phyloP scores from a whole-genome alignment of 2,888 invertebrate genomes.

The Ferrisia virgata region DNA sequence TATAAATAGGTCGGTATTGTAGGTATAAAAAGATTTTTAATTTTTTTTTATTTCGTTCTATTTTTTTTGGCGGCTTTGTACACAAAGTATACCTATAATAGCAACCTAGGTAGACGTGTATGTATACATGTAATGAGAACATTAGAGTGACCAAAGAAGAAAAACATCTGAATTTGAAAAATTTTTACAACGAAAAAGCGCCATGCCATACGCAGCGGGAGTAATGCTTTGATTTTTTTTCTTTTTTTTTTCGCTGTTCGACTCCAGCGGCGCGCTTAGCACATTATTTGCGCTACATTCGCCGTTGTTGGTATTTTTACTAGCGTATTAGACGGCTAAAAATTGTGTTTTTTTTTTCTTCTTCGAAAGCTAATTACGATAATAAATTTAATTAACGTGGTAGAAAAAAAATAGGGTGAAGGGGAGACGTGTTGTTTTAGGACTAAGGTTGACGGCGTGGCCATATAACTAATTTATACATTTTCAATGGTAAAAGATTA shows the following conservation, averaged over 20 bases:
- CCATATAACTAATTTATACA: background rate
- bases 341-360: background rate
- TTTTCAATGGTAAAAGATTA: slow-evolving; percentile 10
- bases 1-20: background rate
- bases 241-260: background rate
- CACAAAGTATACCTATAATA: too few species aligned
- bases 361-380: slow-evolving; percentile 9
- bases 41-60: too few species aligned
- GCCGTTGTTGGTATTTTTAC: background rate
- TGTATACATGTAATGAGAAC: background rate
- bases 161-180: background rate
- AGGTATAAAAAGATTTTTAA: background rate
- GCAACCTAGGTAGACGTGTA: too few species aligned
- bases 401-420: background rate
- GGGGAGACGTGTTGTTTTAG: background rate
- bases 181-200: background rate
- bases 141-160: background rate
- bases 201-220: slow-evolving; percentile 13
- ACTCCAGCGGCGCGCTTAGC: background rate
- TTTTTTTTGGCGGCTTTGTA: too few species aligned
- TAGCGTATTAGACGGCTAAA: background rate
- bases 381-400: background rate
- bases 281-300: background rate
- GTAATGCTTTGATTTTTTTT: background rate
- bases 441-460: background rate